A percentile compares a stretch with the other conserved stretches of the same genome.
These are phyloP conservation scores for Petrosia ficiformis DNA, from an alignment of 37 sponge, comb jelly and placozoan genomes.

Conservation along the genomic window DNA sequence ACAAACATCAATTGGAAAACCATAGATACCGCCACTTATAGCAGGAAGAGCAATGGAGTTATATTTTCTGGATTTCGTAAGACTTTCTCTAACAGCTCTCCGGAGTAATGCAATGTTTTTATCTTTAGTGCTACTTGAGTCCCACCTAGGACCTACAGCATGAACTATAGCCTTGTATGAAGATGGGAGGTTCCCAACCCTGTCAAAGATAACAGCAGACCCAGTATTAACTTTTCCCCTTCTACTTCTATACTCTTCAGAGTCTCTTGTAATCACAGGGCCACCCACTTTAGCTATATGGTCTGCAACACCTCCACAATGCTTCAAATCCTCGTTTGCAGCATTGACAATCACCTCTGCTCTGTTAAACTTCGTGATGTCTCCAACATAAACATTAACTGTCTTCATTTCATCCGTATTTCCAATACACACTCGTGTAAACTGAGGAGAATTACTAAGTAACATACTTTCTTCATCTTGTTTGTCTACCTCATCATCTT, in stretches of 20 bases:
- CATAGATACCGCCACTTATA: conserved; percentile 67
- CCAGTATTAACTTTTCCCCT: conserved; percentile 40
- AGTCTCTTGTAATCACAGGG: conserved; percentile 45
- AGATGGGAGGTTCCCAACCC: conserved; percentile 43
- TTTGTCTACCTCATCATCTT: not conserved
- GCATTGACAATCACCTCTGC: conserved; percentile 81
- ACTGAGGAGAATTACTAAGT: not conserved
- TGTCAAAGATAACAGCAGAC: conserved; percentile 34
- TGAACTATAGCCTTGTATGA: conserved; percentile 60
- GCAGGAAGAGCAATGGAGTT: conserved; percentile 59
- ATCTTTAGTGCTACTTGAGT: conserved; percentile 1
- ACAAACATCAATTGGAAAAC: conserved; percentile 51
- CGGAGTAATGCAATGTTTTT: conserved; percentile 5
- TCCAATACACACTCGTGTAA: conserved; percentile 12
- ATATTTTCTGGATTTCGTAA: conserved; percentile 19
- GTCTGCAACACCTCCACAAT: conserved; percentile 59
- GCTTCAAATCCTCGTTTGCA: conserved; percentile 56
- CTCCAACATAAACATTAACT: conserved; percentile 41
- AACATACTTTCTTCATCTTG: not conserved
- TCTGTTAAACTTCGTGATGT: conserved; percentile 52
- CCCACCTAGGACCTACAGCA: conserved; percentile 65
- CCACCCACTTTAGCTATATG: conserved; percentile 61
- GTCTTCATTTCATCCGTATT: conserved; percentile 8
- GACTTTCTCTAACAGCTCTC: conserved; percentile 10
- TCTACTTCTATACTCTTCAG: not conserved